phyloP scores from a whole-genome alignment of 2,113 vertebrate species.

The Trichomycterus rosablanca region DNA sequence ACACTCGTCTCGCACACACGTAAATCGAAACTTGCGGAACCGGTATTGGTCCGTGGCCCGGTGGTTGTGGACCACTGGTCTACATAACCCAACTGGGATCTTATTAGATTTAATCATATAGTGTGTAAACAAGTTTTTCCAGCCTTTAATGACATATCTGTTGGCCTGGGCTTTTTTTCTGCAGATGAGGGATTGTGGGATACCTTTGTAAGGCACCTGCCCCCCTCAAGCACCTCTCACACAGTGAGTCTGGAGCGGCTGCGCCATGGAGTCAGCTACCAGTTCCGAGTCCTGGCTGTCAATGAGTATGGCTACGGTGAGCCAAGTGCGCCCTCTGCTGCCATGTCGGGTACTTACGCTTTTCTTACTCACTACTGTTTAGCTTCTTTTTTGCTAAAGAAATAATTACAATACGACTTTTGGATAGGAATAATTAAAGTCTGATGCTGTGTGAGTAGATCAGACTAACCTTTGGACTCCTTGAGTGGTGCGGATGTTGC shows the following conservation, averaged over 20 bases:
- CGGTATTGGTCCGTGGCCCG: too few relatives aligned
- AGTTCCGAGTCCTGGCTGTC: slow-evolving; percentile 88
- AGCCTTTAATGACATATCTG: not conserved
- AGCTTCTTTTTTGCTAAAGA: not conserved
- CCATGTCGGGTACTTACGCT: slow-evolving; percentile 78
- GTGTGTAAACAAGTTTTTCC: not conserved
- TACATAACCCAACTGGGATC: not conserved
- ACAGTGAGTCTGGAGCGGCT: slow-evolving; percentile 79
- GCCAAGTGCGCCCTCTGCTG: slow-evolving; percentile 81
- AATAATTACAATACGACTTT: not conserved
- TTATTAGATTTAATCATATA: not conserved
- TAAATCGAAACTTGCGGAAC: too few relatives aligned
- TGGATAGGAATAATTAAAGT: too few relatives aligned
- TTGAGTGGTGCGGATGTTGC: too few relatives aligned
- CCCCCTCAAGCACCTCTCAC: slow-evolving; percentile 77
- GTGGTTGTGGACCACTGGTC: too few relatives aligned
- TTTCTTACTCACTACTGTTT: not conserved
- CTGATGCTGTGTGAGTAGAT: too few relatives aligned
- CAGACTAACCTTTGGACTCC: too few relatives aligned
- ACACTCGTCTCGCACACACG: too few relatives aligned
- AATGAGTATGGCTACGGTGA: slow-evolving; percentile 88
- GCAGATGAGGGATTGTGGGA: slow-evolving; percentile 95
- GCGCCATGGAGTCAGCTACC: slow-evolving; percentile 85
- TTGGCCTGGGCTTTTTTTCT: slow-evolving; percentile 33
- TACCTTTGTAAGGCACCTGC: slow-evolving; percentile 82